These are phyloP conservation scores for Leptinotarsa rubiginosa DNA, from an alignment of 2,888 invertebrate species.

Conservation along the genomic window DNA sequence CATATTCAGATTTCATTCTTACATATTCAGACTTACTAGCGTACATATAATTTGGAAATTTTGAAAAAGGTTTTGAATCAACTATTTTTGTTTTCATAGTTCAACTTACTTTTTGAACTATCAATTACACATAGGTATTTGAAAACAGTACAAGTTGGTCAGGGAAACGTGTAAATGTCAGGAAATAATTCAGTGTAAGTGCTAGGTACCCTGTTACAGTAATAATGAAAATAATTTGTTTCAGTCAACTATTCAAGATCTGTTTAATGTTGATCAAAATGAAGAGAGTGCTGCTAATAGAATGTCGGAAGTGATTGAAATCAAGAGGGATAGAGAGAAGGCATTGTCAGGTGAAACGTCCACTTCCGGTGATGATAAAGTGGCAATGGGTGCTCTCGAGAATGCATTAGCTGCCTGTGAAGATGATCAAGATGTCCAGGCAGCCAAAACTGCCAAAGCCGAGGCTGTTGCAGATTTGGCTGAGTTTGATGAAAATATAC, in stretches of 20 bases:
- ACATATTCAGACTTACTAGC: too few species aligned
- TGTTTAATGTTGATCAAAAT: slow-evolving; percentile 82
- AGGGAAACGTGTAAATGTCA: background rate
- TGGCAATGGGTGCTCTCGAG: slow-evolving; percentile 77
- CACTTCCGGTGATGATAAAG: slow-evolving; percentile 68
- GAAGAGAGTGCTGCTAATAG: slow-evolving; percentile 72
- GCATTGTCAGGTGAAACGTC: slow-evolving; percentile 52
- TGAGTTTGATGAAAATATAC: slow-evolving; percentile 96
- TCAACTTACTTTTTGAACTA: too few species aligned
- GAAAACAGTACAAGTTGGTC: background rate
- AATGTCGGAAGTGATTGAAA: slow-evolving; percentile 71
- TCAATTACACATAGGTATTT: too few species aligned
- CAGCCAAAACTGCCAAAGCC: slow-evolving; percentile 88
- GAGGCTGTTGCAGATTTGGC: slow-evolving; percentile 91
- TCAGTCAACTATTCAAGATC: slow-evolving; percentile 90
- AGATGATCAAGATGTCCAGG: slow-evolving; percentile 94
- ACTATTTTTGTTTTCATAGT: too few species aligned
- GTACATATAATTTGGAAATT: too few species aligned
- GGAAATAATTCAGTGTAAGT: too few species aligned
- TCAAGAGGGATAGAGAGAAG: slow-evolving; percentile 63
- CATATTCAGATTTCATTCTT: too few species aligned
- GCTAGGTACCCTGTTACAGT: slow-evolving; percentile 2
- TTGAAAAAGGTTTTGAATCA: too few species aligned
- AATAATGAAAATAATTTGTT: slow-evolving; percentile 45
- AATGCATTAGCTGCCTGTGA: slow-evolving; percentile 90